phyloP scores from a whole-genome alignment of 2,113 vertebrate genomes.

The Hiodon alosoides region DNA sequence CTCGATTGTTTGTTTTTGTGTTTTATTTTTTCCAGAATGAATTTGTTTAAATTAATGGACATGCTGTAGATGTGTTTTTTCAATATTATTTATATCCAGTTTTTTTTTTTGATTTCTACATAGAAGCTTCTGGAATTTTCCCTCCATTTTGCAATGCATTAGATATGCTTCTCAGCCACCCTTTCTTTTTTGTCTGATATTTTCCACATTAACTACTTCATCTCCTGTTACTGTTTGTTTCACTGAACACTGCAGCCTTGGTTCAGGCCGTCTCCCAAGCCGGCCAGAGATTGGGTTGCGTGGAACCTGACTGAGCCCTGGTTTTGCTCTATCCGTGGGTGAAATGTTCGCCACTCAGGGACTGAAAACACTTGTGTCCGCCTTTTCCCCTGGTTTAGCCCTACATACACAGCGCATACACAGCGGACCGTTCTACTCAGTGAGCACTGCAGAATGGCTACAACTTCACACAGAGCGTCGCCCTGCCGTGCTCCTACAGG shows the following conservation, averaged over 20 bases:
- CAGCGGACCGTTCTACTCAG: not conserved
- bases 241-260: slow-evolving; percentile 26
- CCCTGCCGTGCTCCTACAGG: too few species aligned
- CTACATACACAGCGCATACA: not conserved
- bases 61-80: not conserved
- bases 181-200: slow-evolving; percentile 33
- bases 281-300: not conserved
- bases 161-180: slow-evolving; percentile 24
- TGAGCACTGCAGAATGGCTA: not conserved
- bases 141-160: slow-evolving; percentile 42
- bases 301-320: too few species aligned
- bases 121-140: slow-evolving; percentile 23
- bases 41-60: slow-evolving; percentile 23
- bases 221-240: slow-evolving; percentile 42
- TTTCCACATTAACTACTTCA: slow-evolving; percentile 32
- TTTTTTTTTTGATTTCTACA: slow-evolving; percentile 41
- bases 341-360: slow-evolving; percentile 54
- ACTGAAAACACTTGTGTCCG: slow-evolving; percentile 20
- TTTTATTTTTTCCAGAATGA: slow-evolving; percentile 16
- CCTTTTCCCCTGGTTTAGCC: not conserved
- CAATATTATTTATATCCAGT: not conserved
- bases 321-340: slow-evolving; percentile 26
- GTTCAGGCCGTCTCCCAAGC: not conserved
- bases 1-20: too few species aligned
- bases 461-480: too few species aligned